A percentile compares a stretch with the other conserved stretches of the same genome.
Conservation (phyloP, 64 coral and sea anemone species). For the Montipora efflorescens region DNA sequence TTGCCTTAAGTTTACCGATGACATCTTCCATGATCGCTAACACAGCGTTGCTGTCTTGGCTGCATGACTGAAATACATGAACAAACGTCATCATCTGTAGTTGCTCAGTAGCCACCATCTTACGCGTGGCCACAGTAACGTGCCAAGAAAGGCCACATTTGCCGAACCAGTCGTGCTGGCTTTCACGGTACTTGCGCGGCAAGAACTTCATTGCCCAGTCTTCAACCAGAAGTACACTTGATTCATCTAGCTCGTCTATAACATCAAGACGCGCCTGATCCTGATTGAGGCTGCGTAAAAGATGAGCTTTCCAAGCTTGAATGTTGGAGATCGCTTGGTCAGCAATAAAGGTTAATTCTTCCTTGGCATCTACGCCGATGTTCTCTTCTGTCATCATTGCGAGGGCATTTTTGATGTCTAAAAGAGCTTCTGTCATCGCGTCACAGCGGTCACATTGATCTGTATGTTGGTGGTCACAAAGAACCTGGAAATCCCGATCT, state of each 20-base stretch:
- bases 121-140: constrained; percentile 8
- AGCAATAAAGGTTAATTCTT: neutral
- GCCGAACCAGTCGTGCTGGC: constrained; percentile 22
- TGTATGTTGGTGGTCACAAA: neutral
- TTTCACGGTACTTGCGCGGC: constrained; percentile 25
- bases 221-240: neutral
- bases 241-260: neutral
- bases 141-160: constrained; percentile 45
- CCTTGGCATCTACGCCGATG: neutral
- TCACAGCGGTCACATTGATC: constrained; percentile 15
- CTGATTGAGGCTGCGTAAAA: constrained; percentile 34
- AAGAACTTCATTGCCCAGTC: constrained; percentile 62
- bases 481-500: neutral
- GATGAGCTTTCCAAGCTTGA: constrained; percentile 34
- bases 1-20: constrained; percentile 36
- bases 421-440: neutral
- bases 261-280: constrained; percentile 33
- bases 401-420: neutral
- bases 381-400: neutral
- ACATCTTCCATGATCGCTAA: constrained; percentile 23
- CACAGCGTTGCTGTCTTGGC: constrained; percentile 33
- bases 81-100: constrained; percentile 40
- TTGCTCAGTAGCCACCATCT: neutral
- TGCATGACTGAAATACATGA: constrained; percentile 40
- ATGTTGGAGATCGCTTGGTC: constrained; percentile 16